These are phyloP conservation scores for Uria aalge DNA, from an alignment of 2,113 vertebrate genomes.

Conservation along the genomic window DNA sequence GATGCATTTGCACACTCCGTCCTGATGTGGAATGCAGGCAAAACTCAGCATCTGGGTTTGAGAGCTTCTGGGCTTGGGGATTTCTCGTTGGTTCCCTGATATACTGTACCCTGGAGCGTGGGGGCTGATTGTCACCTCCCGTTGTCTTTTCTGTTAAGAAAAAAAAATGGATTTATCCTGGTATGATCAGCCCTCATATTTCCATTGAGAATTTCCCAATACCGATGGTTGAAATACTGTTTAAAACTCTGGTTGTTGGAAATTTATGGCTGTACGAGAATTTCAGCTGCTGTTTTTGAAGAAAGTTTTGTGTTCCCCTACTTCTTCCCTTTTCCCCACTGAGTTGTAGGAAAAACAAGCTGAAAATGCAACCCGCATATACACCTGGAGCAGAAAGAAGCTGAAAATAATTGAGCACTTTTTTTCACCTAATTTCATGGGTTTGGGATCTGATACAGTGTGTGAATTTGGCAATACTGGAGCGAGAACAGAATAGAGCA, in stretches of 20 bases:
- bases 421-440: not conserved
- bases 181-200: not conserved
- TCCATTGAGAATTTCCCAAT: not conserved
- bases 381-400: not conserved
- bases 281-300: not conserved
- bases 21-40: not conserved
- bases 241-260: not conserved
- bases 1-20: rapidly evolving
- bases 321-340: not conserved
- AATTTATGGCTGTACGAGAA: not conserved
- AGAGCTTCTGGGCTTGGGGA: not conserved
- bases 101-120: rapidly evolving
- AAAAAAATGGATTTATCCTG: not conserved
- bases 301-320: not conserved
- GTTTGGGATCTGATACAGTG: not conserved
- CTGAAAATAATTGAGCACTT: not conserved
- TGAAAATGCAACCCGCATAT: not conserved
- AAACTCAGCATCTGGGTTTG: not conserved
- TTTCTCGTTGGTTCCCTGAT: not conserved
- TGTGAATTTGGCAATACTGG: not conserved
- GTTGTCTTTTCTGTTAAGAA: not conserved
- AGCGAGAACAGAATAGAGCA: not conserved
- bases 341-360: not conserved
- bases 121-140: rapidly evolving
- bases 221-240: not conserved